Conservation (phyloP, 2,888 invertebrate genomes). For the Epinotia brunnichana region DNA sequence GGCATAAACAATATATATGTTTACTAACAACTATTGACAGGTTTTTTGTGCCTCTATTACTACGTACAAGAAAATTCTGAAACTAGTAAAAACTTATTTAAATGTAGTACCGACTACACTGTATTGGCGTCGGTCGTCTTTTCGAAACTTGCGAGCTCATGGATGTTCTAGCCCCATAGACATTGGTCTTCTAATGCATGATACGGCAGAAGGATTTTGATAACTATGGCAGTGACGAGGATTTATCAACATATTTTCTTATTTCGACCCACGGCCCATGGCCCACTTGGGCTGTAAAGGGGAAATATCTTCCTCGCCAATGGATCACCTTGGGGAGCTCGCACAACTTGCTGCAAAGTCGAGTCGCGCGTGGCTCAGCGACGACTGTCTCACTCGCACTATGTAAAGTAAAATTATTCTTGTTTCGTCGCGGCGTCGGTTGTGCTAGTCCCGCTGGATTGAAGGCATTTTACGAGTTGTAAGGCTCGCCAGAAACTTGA, state of each 20-base stretch:
- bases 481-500: not conserved
- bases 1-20: not conserved
- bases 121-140: not conserved
- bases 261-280: no score
- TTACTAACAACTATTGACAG: not conserved
- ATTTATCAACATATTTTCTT: not conserved
- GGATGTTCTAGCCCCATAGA: slow-evolving; percentile 2
- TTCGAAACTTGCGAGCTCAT: slow-evolving; percentile 5
- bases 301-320: no score
- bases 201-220: slow-evolving; percentile 17
- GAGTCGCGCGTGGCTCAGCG: no score
- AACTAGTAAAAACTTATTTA: not conserved
- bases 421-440: no score
- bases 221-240: slow-evolving; percentile 11
- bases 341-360: no score
- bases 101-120: not conserved
- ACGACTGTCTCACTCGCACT: no score
- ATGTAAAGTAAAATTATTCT: no score
- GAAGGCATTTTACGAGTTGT: no score
- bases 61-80: no score
- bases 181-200: slow-evolving; percentile 26
- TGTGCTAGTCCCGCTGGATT: no score
- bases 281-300: no score
- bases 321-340: no score
- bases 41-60: not conserved